Evolutionary conservation across 2,113 vertebrate genomes (phyloP).

Genomic region (Embiotoca jacksoni): DNA sequence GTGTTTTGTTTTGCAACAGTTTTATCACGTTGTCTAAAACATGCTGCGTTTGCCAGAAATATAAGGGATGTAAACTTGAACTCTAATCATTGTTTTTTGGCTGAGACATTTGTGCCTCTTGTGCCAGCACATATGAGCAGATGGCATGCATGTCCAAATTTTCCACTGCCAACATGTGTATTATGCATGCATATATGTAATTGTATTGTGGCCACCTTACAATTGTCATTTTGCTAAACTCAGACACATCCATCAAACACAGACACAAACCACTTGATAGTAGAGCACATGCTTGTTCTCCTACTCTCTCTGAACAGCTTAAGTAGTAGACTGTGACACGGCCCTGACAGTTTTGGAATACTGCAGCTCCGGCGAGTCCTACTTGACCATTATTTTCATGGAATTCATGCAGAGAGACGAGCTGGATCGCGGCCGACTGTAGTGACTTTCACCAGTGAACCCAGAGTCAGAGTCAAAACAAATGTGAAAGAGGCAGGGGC

Average conservation of each 20-base stretch:
- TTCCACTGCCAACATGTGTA: slow-evolving; percentile 43
- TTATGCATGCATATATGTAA: slow-evolving; percentile 44
- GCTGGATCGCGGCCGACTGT: slow-evolving; percentile 39
- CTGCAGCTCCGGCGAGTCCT: slow-evolving; percentile 67
- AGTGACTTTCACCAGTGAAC: slow-evolving; percentile 46
- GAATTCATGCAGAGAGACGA: slow-evolving; percentile 63
- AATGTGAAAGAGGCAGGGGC: slow-evolving; percentile 57
- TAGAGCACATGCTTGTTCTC: slow-evolving; percentile 47
- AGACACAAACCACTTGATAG: slow-evolving; percentile 59
- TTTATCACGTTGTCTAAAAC: slow-evolving; percentile 70
- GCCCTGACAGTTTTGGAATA: slow-evolving; percentile 67
- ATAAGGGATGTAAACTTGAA: slow-evolving; percentile 63
- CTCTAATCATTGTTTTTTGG: slow-evolving; percentile 52
- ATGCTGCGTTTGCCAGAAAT: slow-evolving; percentile 62
- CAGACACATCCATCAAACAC: slow-evolving; percentile 39
- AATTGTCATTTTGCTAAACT: slow-evolving; percentile 65
- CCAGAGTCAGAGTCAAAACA: slow-evolving; percentile 59
- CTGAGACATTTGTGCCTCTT: slow-evolving; percentile 39
- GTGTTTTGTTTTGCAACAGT: slow-evolving; percentile 77
- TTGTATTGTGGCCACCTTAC: slow-evolving; percentile 54
- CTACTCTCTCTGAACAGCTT: slow-evolving; percentile 63
- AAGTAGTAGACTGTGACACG: slow-evolving; percentile 63
- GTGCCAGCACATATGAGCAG: slow-evolving; percentile 49
- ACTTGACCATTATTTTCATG: slow-evolving; percentile 74
- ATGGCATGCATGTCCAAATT: slow-evolving; percentile 51